Percentiles rank a stretch among this genome's conserved stretches.
These are phyloP conservation scores for Rhinolophus ferrumequinum DNA, from an alignment of 2,113 vertebrate species.

Conservation along the genomic window DNA sequence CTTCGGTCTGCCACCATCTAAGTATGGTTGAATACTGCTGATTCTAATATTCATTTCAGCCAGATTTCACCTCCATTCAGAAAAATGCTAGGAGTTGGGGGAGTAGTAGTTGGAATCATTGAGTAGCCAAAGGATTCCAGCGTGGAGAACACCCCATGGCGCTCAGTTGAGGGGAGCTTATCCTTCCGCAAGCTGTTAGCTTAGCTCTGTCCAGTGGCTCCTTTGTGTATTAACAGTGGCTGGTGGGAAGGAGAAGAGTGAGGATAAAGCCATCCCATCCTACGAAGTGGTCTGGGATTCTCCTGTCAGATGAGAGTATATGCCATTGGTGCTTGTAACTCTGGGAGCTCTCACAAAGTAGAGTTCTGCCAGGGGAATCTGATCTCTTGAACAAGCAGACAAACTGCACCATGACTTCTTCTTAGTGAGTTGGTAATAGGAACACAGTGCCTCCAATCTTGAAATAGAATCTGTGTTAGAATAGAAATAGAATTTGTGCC, in stretches of 20 bases:
- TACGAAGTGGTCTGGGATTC: not conserved
- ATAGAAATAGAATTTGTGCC: not conserved
- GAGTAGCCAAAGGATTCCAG: not conserved
- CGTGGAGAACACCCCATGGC: not conserved
- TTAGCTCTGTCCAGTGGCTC: not conserved
- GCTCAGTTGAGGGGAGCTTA: not conserved
- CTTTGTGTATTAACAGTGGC: not conserved
- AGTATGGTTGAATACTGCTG: not conserved
- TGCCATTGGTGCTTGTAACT: not conserved
- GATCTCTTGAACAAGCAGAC: not conserved
- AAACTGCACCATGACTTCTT: not conserved
- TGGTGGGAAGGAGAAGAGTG: not conserved
- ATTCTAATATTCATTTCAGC: not conserved
- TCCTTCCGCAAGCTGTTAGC: not conserved
- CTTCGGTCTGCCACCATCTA: not conserved
- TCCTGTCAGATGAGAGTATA: not conserved
- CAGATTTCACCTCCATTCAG: not conserved
- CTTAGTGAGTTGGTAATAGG: not conserved
- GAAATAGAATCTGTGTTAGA: not conserved
- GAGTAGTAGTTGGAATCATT: not conserved
- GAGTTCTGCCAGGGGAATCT: not conserved
- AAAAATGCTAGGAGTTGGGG: not conserved
- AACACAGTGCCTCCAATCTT: not conserved
- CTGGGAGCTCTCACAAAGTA: not conserved
- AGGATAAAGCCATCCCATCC: not conserved